phyloP scores from a whole-genome alignment of 1,140 invertebrate species.

The Pachyrhynchus sulphureomaculatus region DNA sequence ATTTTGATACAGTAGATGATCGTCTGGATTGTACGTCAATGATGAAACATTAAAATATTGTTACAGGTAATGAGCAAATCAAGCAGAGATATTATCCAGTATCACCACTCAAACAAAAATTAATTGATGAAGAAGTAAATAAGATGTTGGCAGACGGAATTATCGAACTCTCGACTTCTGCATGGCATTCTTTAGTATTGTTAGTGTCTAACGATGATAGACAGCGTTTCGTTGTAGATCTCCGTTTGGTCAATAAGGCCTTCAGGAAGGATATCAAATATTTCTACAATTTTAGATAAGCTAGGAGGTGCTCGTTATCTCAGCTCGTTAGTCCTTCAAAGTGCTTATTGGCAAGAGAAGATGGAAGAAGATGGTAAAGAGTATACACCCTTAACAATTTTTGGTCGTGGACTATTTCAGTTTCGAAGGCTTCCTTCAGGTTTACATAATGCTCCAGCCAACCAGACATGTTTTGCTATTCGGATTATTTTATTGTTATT shows the following conservation, averaged over 20 bases:
- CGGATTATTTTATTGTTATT: slow-evolving; percentile 40
- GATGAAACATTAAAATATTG: too few species aligned
- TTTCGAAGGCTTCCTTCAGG: slow-evolving; percentile 54
- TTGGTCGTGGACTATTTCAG: slow-evolving; percentile 48
- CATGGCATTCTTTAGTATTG: slow-evolving; percentile 23
- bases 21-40: too few species aligned
- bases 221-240: slow-evolving; percentile 24
- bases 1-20: too few species aligned
- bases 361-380: slow-evolving; percentile 38
- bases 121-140: slow-evolving; percentile 29
- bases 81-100: slow-evolving; percentile 16
- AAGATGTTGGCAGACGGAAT: slow-evolving; percentile 26
- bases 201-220: slow-evolving; percentile 30
- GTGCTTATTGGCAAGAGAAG: slow-evolving; percentile 46
- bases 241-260: slow-evolving; percentile 18
- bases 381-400: slow-evolving; percentile 53
- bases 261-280: slow-evolving; percentile 33
- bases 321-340: slow-evolving; percentile 43
- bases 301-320: too few species aligned
- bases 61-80: too few species aligned
- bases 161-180: slow-evolving; percentile 32
- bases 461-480: slow-evolving; percentile 35
- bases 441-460: slow-evolving; percentile 44
- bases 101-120: slow-evolving; percentile 7
- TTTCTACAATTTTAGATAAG: slow-evolving; percentile 36